Evolutionary conservation across 2,797 vertebrate genomes (phyloP), one percentile per base, ranked within the genome.

Genomic region (Zalophus californianus): DNA sequence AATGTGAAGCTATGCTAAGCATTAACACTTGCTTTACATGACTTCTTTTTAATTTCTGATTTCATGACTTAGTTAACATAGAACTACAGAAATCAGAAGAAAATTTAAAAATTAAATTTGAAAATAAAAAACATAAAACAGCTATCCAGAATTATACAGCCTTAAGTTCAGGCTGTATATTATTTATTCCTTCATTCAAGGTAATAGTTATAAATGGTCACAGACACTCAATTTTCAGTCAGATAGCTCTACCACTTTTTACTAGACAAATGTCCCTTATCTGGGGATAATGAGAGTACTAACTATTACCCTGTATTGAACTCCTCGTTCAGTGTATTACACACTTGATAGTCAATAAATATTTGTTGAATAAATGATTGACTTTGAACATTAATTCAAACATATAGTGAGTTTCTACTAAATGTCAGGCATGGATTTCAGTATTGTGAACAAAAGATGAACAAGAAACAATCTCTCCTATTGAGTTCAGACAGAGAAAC

Each of bases 1-100:
- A 89, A 80, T 83, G 15, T 23, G 80, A 89, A 94, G 35, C 60
- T 86, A 58, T 41, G 48, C 29, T 70, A 58, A 72, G 16, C 35
- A 52, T 27, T 75, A 75, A 77, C 9, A 86, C 35, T 66, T 86
- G 62, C 56, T 86, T 96, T 91, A 91, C 5, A 54, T 2, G 35
- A 72, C 14, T 75, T 68, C 38, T 38, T 90, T 72, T 52, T 41
- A 91, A 85, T 48, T 87, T 68, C 77, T 89, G 41, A 86, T 86
- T 93, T 82, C 25, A 56, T 48, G 94, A 80, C 44, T 75, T 77
- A 60, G 72, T 35, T 95, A 93, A 82, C 7, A 89, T 14, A 82
- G 58, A 75, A 88, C 23, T 75, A 86, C 13, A 90, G 38, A 79
- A 87, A 75, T 78, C 7, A 90, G 35, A 78, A 68, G n/a, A 56